Conservation (phyloP, 2,888 invertebrate species). For the Clivina fossor region DNA sequence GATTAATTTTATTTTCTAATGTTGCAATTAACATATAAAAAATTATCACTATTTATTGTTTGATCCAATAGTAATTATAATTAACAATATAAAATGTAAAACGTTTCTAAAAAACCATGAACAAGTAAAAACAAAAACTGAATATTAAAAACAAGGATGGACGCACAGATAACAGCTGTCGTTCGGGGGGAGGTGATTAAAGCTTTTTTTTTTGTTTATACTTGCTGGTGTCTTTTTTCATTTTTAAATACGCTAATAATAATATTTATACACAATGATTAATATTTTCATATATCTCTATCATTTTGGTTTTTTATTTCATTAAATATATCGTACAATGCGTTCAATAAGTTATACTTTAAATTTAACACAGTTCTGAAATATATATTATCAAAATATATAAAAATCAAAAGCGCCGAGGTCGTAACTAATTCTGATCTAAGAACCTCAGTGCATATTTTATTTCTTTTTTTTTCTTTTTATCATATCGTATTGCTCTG, state of each 20-base stretch:
- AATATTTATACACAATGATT: conserved; percentile 31
- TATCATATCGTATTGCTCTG: conserved; percentile 55
- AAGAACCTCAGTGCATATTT: conserved; percentile 33
- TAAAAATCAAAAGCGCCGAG: conserved; percentile 47
- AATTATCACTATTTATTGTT: too few relatives aligned
- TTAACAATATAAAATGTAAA: too few relatives aligned
- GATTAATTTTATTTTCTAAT: too few relatives aligned
- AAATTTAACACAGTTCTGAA: conserved; percentile 33
- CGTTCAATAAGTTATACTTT: conserved; percentile 29
- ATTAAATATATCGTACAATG: conserved; percentile 29
- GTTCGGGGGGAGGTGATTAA: conserved; percentile 19
- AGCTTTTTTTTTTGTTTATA: conserved; percentile 27
- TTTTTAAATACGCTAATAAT: conserved; percentile 30
- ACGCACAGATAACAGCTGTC: not conserved
- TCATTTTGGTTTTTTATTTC: conserved; percentile 10
- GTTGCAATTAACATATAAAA: too few relatives aligned
- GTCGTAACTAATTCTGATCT: conserved; percentile 34
- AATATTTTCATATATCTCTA: conserved; percentile 25
- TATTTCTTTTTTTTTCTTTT: conserved; percentile 37
- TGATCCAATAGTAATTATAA: too few relatives aligned
- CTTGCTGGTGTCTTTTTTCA: conserved; percentile 35
- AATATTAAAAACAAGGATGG: too few relatives aligned
- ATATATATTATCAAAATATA: conserved; percentile 56
- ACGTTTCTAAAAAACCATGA: too few relatives aligned
- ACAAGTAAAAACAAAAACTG: too few relatives aligned